Conservation (phyloP, 2,888 invertebrate genomes). For the Parnassius mnemosyne region DNA sequence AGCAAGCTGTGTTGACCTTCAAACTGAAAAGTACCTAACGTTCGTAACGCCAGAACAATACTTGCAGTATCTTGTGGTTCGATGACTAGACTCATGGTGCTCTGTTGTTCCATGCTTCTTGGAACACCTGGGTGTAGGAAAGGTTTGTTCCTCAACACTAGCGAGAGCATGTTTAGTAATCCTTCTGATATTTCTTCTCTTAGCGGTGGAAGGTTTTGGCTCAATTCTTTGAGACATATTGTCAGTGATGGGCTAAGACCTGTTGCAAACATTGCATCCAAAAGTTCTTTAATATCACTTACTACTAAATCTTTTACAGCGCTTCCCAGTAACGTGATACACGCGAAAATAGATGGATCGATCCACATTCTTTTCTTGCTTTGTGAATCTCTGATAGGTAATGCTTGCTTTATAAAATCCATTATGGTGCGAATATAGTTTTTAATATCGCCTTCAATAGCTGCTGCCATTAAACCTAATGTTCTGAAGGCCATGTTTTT, state of each 20-base stretch:
- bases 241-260: constrained; percentile 95
- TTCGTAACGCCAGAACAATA: constrained; percentile 94
- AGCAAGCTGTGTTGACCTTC: constrained; percentile 92
- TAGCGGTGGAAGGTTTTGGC: constrained; percentile 91
- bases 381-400: constrained; percentile 89
- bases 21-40: constrained; percentile 94
- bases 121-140: constrained; percentile 90
- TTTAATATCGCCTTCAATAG: constrained; percentile 90
- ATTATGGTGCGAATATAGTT: constrained; percentile 91
- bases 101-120: constrained; percentile 79
- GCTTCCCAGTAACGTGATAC: constrained; percentile 93
- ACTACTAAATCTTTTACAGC: constrained; percentile 90
- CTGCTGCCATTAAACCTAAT: constrained; percentile 93
- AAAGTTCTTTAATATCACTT: constrained; percentile 88
- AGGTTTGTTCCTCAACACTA: constrained; percentile 93
- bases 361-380: constrained; percentile 87
- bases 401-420: constrained; percentile 87
- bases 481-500: constrained; percentile 93
- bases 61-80: constrained; percentile 88
- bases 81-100: constrained; percentile 64
- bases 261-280: constrained; percentile 95
- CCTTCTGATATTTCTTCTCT: constrained; percentile 96
- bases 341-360: constrained; percentile 95
- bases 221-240: constrained; percentile 93
- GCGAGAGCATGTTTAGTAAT: constrained; percentile 93